Evolutionary conservation across 23 tunicate species (phyloP), one percentile per base, ranked within the genome.

Genomic region (Styela clava): DNA sequence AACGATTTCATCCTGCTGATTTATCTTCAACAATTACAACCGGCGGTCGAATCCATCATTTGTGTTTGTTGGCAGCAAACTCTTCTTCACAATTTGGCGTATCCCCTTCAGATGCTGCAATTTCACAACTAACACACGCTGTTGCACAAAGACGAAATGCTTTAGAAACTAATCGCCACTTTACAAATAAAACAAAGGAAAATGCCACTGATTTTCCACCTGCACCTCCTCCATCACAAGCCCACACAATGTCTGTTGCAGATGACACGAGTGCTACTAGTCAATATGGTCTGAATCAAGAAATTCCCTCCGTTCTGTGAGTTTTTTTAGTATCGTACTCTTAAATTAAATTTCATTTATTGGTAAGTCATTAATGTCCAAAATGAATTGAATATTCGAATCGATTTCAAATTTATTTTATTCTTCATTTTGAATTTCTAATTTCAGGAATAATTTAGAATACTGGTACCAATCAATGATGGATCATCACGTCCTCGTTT

Each of bases 41-140:
- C 20, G 88, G 84, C 9, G 94, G 94, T 31, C 81, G 82, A 21
- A 91, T 91, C 16, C 97, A 91, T 65, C 87, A 88, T 5, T 74
- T 91, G 5, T 91, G 97, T 35, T 86, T 91, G 1, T 86, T 91
- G 18, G 91, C 90, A 1, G 79, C 97, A 2, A 83, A 86, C 26
- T 33, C 35, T 21, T 26, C 65, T 31, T 69, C 79, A 2, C 82
- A 91, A 34, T 63, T 91, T 9, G 64, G 69, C 2, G 90, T 91
- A n/a, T 33, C 71, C 20, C 87, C 90, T 21, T 36, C 37, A 34
- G 86, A 82, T 44, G 35, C 79, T 44, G 87, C 87, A 30, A 84
- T 91, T 2, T 33, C 90, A 25, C 85, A 78, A 27, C 34, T 65
- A 19, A 16, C 31, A 2, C 97, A 91, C 56, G 62, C 88, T 25